A percentile compares a stretch with the other conserved stretches of the same genome.
Evolutionary conservation across 2,888 invertebrate species (phyloP).

Genomic region (Melipona beecheii): DNA sequence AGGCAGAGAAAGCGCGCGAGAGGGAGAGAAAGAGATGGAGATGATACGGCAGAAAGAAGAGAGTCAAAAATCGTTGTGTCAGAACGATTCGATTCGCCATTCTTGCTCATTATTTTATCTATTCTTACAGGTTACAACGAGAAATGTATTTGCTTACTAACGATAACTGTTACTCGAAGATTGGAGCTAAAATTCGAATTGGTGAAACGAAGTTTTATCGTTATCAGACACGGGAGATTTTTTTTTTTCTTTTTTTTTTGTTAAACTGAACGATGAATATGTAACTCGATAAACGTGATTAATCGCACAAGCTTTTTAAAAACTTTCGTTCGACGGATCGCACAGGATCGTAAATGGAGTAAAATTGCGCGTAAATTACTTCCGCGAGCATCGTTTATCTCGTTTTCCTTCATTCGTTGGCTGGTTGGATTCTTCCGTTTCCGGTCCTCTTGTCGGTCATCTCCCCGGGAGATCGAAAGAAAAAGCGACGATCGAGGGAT

Average conservation of each 20-base stretch:
- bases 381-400: background rate
- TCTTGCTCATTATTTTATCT: too few species aligned
- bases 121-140: too few species aligned
- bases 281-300: background rate
- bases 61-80: slow-evolving; percentile 12
- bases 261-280: too few species aligned
- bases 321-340: background rate
- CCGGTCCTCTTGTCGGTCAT: background rate
- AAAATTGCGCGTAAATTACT: background rate
- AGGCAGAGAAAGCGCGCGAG: slow-evolving; percentile 16
- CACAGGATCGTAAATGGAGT: background rate
- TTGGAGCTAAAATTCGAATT: too few species aligned
- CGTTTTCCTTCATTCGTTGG: background rate
- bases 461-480: background rate
- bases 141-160: too few species aligned
- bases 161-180: too few species aligned
- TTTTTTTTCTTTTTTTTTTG: too few species aligned
- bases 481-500: background rate
- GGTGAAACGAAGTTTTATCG: too few species aligned
- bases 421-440: background rate
- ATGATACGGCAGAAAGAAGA: slow-evolving; percentile 5
- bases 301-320: background rate
- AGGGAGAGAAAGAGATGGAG: background rate
- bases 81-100: background rate
- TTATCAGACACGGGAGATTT: too few species aligned